A percentile compares a stretch with the other conserved stretches of the same genome.
phyloP scores from a whole-genome alignment of 2,888 invertebrate species.

The Crocallis elinguaria region DNA sequence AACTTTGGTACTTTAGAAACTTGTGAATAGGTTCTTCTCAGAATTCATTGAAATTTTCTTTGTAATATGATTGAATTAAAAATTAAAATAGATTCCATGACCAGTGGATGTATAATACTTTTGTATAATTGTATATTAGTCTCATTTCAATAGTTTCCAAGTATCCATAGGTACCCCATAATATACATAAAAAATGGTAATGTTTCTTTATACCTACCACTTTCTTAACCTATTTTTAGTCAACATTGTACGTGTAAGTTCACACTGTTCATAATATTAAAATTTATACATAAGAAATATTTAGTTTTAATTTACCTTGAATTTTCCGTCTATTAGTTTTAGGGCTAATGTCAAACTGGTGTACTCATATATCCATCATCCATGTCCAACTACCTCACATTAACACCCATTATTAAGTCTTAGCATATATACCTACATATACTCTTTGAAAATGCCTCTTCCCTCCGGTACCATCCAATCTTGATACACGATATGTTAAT shows the following conservation, averaged over 20 bases:
- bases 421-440: not conserved
- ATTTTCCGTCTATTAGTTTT: no score
- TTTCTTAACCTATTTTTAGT: slow-evolving; percentile 16
- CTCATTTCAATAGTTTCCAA: no score
- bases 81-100: no score
- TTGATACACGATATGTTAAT: slow-evolving; percentile 15
- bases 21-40: not conserved
- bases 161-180: no score
- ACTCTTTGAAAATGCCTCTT: not conserved
- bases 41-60: no score
- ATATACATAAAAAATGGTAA: not conserved
- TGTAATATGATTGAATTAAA: no score
- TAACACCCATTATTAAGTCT: no score
- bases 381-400: no score
- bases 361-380: no score
- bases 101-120: no score
- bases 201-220: not conserved
- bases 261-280: slow-evolving; percentile 23
- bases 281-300: slow-evolving; percentile 19
- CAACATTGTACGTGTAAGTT: slow-evolving; percentile 32
- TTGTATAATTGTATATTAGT: no score
- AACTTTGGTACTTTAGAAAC: not conserved
- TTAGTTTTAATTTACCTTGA: not conserved
- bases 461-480: not conserved
- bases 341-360: no score